Evolutionary conservation across 2,888 invertebrate species (phyloP), one percentile per base, ranked within the genome.

Genomic region (Zeuzera pyrina): DNA sequence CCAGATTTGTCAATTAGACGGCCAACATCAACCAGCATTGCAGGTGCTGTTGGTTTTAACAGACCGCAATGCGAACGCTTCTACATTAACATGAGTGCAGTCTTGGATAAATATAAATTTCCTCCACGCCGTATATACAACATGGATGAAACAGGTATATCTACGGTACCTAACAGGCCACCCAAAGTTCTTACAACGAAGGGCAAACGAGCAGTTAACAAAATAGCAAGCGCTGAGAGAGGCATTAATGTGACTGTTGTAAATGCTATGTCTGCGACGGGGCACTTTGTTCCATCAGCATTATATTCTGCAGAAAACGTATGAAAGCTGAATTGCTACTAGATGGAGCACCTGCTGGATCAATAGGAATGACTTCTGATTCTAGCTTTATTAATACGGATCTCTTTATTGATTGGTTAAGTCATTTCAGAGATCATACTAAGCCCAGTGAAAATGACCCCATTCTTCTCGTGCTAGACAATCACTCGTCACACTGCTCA

Each of bases 171-270:
- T 10, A 36, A 39, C 13, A 36, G 34, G 15, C 8, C 11, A 10
- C 38, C 37, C 3, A 40, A 38, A 30, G 35, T 40, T 6, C 6
- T 38, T 2, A 26, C 33, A 24, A 26, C 24, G 1, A 43, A 40
- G 34, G 45, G 46, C 1, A 46, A 41, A 31, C 34, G 34, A 16
- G n/a, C 12, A 11, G 45, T 47, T 7, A 33, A 31, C 15, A 33
- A 49, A 43, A 33, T 48, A 16, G 21, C 28, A 2, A 31, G 34
- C 35, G 47, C 40, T 13, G 51, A 51, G 29, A 27, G 45, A 33
- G 51, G 46, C 4, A 29, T 31, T 22, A 45, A 29, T 13, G 27
- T 47, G 3, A 42, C 38, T n/a, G 28, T 39, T 5, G 35, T 40
- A 3, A 15, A 8, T 34, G 37, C 37, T n/a, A n/a, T n/a, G n/a